Evolutionary conservation across 2,888 invertebrate species (phyloP).

Genomic region (Unio pictorum): DNA sequence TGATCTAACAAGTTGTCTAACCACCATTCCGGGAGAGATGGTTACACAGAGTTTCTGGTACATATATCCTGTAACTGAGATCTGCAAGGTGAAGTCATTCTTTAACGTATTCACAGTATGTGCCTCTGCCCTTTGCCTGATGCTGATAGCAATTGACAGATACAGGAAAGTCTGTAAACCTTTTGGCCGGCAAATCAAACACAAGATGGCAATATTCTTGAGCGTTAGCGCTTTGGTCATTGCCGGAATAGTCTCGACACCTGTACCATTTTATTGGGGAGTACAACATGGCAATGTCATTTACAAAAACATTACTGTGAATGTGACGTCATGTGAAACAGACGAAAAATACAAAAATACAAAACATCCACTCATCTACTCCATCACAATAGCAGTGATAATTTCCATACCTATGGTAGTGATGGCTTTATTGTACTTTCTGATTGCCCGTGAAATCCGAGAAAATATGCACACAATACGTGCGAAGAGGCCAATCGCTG

Average conservation of each 20-base stretch:
- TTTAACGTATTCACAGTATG: conserved; percentile 15
- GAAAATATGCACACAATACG: too few species aligned
- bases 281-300: background rate
- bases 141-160: conserved; percentile 45
- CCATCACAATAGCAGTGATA: background rate
- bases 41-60: conserved; percentile 18
- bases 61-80: conserved; percentile 5
- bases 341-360: conserved; percentile 1
- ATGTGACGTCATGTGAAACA: conserved; percentile 8
- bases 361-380: conserved; percentile 1
- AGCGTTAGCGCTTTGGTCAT: conserved; percentile 1
- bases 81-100: conserved; percentile 16
- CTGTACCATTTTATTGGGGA: conserved; percentile 16
- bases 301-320: conserved; percentile 7
- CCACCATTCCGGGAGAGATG: conserved; percentile 23
- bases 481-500: too few species aligned
- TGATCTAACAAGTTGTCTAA: conserved; percentile 12
- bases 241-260: conserved; percentile 5
- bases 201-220: conserved; percentile 4
- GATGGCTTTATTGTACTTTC: conserved; percentile 6
- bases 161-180: conserved; percentile 51
- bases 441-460: background rate
- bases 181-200: conserved; percentile 17
- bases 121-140: conserved; percentile 37
- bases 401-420: background rate